A percentile compares a stretch with the other conserved stretches of the same genome.
Conservation (phyloP, 2,888 invertebrate genomes). For the Machimus rusticus region DNA sequence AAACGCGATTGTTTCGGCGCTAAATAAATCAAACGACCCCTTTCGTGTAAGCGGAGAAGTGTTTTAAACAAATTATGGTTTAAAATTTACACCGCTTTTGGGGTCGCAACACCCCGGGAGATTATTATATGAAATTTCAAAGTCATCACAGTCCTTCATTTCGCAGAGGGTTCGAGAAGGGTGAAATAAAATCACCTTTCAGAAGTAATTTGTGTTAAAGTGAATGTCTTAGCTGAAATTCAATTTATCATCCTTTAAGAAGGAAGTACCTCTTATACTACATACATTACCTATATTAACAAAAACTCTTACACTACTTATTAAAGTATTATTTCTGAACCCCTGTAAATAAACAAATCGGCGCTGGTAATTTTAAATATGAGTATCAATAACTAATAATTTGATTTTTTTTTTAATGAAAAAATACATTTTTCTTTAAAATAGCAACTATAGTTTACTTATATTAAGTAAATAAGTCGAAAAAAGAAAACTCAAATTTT, state of each 20-base stretch:
- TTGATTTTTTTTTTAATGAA: too few species aligned
- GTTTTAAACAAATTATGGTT: conserved; percentile 50
- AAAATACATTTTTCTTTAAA: too few species aligned
- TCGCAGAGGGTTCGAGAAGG: neutral
- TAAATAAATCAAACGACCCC: conserved; percentile 47
- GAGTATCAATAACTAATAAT: too few species aligned
- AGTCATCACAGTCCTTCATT: neutral
- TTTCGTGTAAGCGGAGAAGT: conserved; percentile 42
- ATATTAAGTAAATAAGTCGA: too few species aligned
- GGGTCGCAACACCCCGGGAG: conserved; percentile 44
- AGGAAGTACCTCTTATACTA: neutral
- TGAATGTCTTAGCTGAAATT: neutral
- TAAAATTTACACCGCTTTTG: conserved; percentile 48
- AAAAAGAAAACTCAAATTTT: too few species aligned
- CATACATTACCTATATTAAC: too few species aligned
- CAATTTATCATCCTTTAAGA: neutral
- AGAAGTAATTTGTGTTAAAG: neutral
- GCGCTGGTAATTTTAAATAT: too few species aligned
- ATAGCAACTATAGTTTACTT: too few species aligned
- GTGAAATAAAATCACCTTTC: neutral
- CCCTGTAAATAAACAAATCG: too few species aligned
- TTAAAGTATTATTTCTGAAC: too few species aligned
- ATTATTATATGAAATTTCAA: conserved; percentile 34
- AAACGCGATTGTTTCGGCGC: conserved; percentile 25
- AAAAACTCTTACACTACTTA: too few species aligned